Evolutionary conservation across 2,888 invertebrate genomes (phyloP), one percentile per base, ranked within the genome.

Genomic region (Meta bourneti): DNA sequence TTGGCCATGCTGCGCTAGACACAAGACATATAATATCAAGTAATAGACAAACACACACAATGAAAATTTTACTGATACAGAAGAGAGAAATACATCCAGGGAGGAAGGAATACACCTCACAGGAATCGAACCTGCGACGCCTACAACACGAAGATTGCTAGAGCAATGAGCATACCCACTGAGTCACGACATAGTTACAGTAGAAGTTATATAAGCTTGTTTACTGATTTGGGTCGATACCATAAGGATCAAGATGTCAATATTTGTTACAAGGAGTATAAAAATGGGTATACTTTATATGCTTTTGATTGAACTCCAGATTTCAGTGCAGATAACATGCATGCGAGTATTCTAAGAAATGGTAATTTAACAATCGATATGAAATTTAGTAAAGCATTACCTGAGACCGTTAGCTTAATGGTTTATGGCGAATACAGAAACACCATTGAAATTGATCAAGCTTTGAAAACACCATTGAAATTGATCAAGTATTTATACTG

Each of bases 231-330:
- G 71, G 71, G 34, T 16, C 19, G 79, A 0, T 87, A 52, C 70
- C 79, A 79, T 49, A 19, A 85, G 13, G n/a, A 2, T 0, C 87
- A 78, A 49, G 71, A 79, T 52, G 79, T 87, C 6, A 78, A 78
- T n/a, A 79, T 87, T 6, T 34, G 7, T 16, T 87, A 71, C 13
- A 19, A 49, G 0, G 87, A 87, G 70, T 87, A 79, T 52, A 51
- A 70, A 51, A 13, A n/a, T 0, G 87, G 79, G 0, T 72, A 79
- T 20, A 49, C 79, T 1, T 11, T 87, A 0, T 52, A 20, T 7
- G 78, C 79, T 1, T 49, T 87, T 19, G 87, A 87, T 71, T n/a
- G 79, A 9, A 87, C 79, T 4, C 87, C 87, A 0, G 87, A 87
- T 51, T 20, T 79, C 0, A 52, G 51, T 0, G 11, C 69, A 2